Base-by-base conservation (phyloP, 2,888 invertebrate genomes). In the Drosophila affinis region DNA sequence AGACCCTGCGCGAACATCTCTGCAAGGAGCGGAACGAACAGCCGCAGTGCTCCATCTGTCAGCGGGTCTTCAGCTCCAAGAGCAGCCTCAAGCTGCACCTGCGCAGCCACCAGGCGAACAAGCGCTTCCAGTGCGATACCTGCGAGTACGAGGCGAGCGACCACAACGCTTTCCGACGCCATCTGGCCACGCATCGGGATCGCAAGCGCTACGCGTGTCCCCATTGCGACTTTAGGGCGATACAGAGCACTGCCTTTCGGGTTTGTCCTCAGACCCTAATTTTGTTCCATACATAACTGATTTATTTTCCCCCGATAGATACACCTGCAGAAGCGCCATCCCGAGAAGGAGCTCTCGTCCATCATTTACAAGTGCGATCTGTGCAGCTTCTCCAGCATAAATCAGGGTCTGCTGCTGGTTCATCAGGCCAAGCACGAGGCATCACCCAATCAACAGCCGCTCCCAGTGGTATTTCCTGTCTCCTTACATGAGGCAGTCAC, bases 271-370 rank as follows among this genome's bases (percentile, higher is more conserved):
- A 9, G 29, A 34, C n/a, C 1, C n/a, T 14, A 1, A 4, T 9
- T 2, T 46, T 3, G 1, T 2, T 5, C 44, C 17, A 7, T 47
- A 18, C 14, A 17, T 44, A 10, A 2, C 12, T 34, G 34, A n/a
- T n/a, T 1, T n/a, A 0, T 7, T 9, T n/a, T 29, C 9, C 1
- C 5, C 3, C n/a, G 5, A 6, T 39, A 92, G 83, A 93, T 94
- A 21, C 97, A 97, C 90, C 93, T 97, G 89, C 94, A 95, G 80
- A 95, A 95, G 60, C 96, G 96, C 88, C 97, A 97, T 91, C 96
- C 96, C 0, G 95, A 94, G 29, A 91, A 94, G 70, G 94, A 81
- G 60, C 68, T 94, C 64, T 93, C 94, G 32, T 93, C 93, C 10
- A 93, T 95, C 17, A 92, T 96, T 34, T 88, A 91, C 62, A 91